Evolutionary conservation across 92 coral and sea anemone genomes (phyloP).

Genomic region (Micromussa lordhowensis): DNA sequence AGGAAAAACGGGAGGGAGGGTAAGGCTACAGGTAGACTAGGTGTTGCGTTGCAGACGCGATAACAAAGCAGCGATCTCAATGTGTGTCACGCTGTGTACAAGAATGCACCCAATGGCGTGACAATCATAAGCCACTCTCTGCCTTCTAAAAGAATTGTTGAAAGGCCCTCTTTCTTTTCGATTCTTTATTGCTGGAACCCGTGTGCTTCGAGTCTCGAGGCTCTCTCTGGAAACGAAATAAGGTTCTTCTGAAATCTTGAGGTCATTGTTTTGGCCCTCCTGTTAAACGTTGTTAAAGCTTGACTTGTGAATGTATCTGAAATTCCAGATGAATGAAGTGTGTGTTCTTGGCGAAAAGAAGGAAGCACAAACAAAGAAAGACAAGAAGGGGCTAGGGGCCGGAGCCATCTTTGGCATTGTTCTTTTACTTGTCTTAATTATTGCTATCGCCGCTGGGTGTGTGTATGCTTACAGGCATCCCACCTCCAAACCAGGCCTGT

Average conservation of each 20-base stretch:
- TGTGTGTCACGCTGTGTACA: no score
- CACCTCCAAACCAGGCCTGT: conserved; percentile 83
- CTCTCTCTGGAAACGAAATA: background rate
- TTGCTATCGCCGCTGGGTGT: conserved; percentile 70
- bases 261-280: background rate
- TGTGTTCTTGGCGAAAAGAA: background rate
- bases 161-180: no score
- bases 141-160: no score
- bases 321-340: background rate
- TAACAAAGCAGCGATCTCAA: no score
- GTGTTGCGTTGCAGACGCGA: no score
- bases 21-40: no score
- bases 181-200: no score
- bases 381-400: conserved; percentile 49
- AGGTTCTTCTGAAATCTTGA: background rate
- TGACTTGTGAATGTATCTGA: background rate
- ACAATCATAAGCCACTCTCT: no score
- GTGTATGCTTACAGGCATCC: conserved; percentile 87
- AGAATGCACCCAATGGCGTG: no score
- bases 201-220: background rate
- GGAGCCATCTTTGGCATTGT: conserved; percentile 71
- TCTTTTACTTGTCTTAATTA: conserved; percentile 57
- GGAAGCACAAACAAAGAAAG: background rate
- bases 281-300: background rate
- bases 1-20: no score